Percentiles rank a stretch among this genome's conserved stretches.
phyloP scores from a whole-genome alignment of 1,140 invertebrate genomes.

The Nomia melanderi region DNA sequence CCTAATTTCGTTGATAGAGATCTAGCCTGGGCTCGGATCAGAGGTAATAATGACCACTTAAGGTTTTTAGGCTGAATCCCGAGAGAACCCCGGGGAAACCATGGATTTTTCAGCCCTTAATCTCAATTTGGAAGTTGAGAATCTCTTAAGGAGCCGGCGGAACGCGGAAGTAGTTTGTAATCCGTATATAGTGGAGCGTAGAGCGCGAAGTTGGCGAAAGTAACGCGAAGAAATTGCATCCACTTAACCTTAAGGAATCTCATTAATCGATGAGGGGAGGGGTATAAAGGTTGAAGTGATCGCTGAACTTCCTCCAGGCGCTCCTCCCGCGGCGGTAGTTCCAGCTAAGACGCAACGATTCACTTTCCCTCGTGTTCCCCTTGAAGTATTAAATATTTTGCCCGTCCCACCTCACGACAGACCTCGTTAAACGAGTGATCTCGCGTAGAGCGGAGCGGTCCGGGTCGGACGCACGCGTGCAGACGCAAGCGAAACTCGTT shows the following conservation, averaged over 20 bases:
- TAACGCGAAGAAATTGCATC: background rate
- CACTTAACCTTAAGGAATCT: background rate
- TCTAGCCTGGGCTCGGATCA: too few species aligned
- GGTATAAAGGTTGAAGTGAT: too few species aligned
- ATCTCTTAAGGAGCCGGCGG: too few species aligned
- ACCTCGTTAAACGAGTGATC: background rate
- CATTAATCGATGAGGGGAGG: background rate
- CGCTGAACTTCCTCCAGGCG: too few species aligned
- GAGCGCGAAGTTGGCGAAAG: background rate
- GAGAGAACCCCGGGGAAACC: too few species aligned
- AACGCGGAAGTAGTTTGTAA: background rate
- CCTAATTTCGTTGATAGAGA: too few species aligned
- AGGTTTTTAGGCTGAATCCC: too few species aligned
- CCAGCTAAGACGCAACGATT: background rate
- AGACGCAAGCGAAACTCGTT: background rate
- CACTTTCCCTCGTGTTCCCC: background rate
- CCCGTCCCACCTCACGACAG: background rate
- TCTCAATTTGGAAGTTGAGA: too few species aligned
- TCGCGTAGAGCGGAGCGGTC: background rate
- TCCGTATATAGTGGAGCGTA: background rate
- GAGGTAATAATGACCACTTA: too few species aligned
- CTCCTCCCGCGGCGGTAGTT: too few species aligned
- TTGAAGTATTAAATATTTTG: constrained; percentile 38
- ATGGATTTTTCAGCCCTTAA: too few species aligned
- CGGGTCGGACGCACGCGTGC: background rate